These are phyloP conservation scores for Pseudopodoces humilis DNA, from an alignment of 2,113 vertebrate genomes.

Conservation along the genomic window DNA sequence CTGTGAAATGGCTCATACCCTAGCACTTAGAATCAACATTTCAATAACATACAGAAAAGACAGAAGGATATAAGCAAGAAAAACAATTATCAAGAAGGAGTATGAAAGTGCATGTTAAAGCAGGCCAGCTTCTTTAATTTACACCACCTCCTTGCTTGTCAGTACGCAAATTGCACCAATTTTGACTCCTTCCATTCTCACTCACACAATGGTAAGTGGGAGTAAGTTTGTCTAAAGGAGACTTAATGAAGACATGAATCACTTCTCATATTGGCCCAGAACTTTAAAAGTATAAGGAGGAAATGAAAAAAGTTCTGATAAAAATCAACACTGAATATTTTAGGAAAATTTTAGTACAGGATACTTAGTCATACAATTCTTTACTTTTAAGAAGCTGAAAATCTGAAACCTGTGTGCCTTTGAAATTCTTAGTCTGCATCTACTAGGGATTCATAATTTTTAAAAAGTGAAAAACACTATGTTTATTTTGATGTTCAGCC, in stretches of 20 bases:
- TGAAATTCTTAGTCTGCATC: not conserved
- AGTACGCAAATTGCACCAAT: conserved; percentile 18
- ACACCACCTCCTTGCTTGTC: conserved; percentile 15
- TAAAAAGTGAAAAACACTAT: not conserved
- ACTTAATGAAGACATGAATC: conserved; percentile 12
- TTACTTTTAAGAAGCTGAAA: not conserved
- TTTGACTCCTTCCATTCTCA: conserved; percentile 36
- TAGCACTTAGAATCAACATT: not conserved
- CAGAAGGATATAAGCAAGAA: not conserved
- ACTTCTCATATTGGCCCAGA: not conserved
- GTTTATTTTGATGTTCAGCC: not conserved
- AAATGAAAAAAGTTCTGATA: not conserved
- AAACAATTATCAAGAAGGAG: not conserved
- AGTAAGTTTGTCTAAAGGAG: conserved; percentile 15
- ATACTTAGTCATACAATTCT: not conserved
- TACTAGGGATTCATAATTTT: not conserved
- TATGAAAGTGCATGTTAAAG: not conserved
- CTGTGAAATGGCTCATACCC: not conserved
- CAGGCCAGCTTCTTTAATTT: conserved; percentile 5
- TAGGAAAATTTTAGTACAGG: not conserved
- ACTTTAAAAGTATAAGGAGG: not conserved
- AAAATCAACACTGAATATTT: not conserved
- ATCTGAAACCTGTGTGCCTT: not conserved
- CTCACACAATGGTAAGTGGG: conserved; percentile 33
- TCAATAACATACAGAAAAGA: not conserved